Conservation (phyloP, 2,888 invertebrate species). For the Pegoplata infirma region DNA sequence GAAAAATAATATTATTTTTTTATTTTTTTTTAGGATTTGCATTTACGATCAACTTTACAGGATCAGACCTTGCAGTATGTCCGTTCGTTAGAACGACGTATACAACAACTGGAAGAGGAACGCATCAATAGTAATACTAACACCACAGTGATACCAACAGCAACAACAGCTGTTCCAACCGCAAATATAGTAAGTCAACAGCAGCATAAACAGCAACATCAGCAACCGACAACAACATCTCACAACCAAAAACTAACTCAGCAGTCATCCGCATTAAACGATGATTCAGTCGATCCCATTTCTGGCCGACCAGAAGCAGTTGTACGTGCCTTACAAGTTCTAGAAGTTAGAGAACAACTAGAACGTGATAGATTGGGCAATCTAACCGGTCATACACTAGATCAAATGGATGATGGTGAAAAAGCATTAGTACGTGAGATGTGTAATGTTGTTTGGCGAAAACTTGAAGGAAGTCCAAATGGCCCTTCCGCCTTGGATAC, state of each 20-base stretch:
- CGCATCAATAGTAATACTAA: slow-evolving; percentile 77
- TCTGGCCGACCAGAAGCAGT: slow-evolving; percentile 93
- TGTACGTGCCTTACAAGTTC: slow-evolving; percentile 93
- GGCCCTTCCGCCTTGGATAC: slow-evolving; percentile 72
- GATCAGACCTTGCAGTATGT: slow-evolving; percentile 96
- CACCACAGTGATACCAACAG: slow-evolving; percentile 64
- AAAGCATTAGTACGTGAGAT: slow-evolving; percentile 96
- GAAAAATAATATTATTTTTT: no score
- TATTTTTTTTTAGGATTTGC: no score
- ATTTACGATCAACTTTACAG: slow-evolving; percentile 78
- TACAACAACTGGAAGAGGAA: slow-evolving; percentile 90
- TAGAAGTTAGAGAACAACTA: slow-evolving; percentile 92
- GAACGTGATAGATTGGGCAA: slow-evolving; percentile 84
- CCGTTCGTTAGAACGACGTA: slow-evolving; percentile 90
- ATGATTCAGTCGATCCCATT: slow-evolving; percentile 74
- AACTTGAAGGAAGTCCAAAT: slow-evolving; percentile 90
- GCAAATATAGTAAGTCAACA: slow-evolving; percentile 63
- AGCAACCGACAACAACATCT: slow-evolving; percentile 58
- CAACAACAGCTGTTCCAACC: slow-evolving; percentile 60
- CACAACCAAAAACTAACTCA: slow-evolving; percentile 64
- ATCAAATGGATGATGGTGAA: slow-evolving; percentile 90
- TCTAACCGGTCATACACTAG: slow-evolving; percentile 72
- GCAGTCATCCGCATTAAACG: slow-evolving; percentile 56
- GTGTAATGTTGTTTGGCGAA: slow-evolving; percentile 97
- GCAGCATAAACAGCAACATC: slow-evolving; percentile 56